Evolutionary conservation across 2,888 invertebrate genomes (phyloP), one percentile per base, ranked within the genome.

Genomic region (Empis livida): DNA sequence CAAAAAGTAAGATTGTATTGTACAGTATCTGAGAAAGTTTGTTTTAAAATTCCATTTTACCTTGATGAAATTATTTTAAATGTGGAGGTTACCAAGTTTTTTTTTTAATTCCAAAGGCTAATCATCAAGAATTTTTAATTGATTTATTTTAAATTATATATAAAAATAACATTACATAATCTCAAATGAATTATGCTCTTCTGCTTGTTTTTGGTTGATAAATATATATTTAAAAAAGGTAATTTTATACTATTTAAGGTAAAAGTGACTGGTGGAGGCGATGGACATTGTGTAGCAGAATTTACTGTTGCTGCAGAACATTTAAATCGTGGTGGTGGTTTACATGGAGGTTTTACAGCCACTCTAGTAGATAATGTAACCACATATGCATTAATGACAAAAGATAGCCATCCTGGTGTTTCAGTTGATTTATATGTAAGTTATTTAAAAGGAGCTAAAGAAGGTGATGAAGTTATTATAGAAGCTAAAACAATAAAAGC

Each of bases 291-390:
- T 63, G 63, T 74, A 27, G 88, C 86, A 15, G 83, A 90, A 65
- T 78, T 93, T 60, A 77, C 75, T 56, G 80, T 93, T 0, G 74
- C 71, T 0, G 71, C 80, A 5, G 83, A 86, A 54, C 85, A 90
- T 61, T 69, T 83, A 3, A 94, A 94, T 67, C 68, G 73, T 13
- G 76, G 78, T 8, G 89, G 88, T 1, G 78, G 79, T 0, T 65
- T 94, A 5, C 94, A 94, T 62, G 93, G 93, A 3, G 94, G 91
- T 9, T 79, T 88, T 57, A 85, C 85, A 5, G 83, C 87, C 4
- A 85, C 87, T 1, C 64, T 93, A 14, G 55, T 70, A 16, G 87
- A 88, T 61, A 71, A 73, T 45, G 64, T 92, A 20, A 90, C 92
- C 1, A 84, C 86, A 0, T 80, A 81, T 61, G 92, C 89, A 0